Conservation (phyloP, 2,888 invertebrate genomes). For the Crocallis elinguaria region DNA sequence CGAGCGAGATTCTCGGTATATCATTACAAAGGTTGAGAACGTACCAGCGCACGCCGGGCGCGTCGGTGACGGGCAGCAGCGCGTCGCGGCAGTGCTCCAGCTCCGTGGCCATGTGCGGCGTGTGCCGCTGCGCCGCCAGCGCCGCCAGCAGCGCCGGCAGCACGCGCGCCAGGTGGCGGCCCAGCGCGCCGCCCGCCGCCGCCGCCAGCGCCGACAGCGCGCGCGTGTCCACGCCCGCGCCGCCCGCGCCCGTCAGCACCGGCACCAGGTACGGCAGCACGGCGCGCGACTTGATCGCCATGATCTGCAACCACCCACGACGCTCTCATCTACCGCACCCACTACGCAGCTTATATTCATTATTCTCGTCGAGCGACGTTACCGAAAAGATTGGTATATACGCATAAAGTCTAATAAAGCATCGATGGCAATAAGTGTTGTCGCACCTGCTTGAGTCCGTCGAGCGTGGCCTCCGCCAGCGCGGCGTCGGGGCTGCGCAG, state of each 20-base stretch:
- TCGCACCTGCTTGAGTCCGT: conserved; percentile 94
- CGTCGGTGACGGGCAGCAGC: conserved; percentile 90
- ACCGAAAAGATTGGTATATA: too few species aligned
- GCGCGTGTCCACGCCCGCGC: conserved; percentile 51
- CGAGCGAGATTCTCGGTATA: too few species aligned
- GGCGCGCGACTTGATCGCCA: conserved; percentile 97
- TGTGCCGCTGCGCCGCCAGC: conserved; percentile 88
- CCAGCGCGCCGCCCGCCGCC: conserved; percentile 96
- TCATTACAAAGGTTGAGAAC: too few species aligned
- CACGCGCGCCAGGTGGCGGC: conserved; percentile 95
- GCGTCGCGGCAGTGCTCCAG: conserved; percentile 97
- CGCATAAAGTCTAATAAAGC: too few species aligned
- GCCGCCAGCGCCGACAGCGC: conserved; percentile 94
- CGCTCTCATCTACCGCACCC: too few species aligned
- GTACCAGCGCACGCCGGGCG: conserved; percentile 35
- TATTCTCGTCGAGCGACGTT: too few species aligned
- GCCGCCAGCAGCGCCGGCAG: conserved; percentile 94
- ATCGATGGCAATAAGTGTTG: too few species aligned
- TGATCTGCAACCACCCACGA: conserved; percentile 82
- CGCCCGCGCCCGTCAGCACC: conserved; percentile 88
- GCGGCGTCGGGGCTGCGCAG: conserved; percentile 91
- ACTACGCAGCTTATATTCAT: too few species aligned
- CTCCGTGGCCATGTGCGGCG: conserved; percentile 88
- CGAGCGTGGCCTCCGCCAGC: conserved; percentile 95
- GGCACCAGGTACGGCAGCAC: conserved; percentile 98